phyloP scores from a whole-genome alignment of 2,797 vertebrate genomes.

The Cirrhinus mrigala region DNA sequence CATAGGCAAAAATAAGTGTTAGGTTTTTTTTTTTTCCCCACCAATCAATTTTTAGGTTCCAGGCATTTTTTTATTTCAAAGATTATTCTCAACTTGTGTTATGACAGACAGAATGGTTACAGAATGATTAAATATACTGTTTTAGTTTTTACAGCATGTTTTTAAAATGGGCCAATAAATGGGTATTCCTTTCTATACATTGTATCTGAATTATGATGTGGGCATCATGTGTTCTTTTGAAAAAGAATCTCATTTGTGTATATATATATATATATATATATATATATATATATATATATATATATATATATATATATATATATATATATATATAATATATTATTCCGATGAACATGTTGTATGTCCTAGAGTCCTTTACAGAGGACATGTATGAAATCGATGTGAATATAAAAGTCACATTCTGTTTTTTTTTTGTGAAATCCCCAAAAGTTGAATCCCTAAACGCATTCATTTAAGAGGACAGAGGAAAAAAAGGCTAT shows the following conservation, averaged over 20 bases:
- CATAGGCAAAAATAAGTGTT: too few relatives aligned
- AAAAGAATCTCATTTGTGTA: too few relatives aligned
- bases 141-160: neutral
- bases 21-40: too few relatives aligned
- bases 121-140: neutral
- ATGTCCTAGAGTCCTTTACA: too few relatives aligned
- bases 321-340: too few relatives aligned
- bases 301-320: too few relatives aligned
- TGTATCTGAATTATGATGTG: too few relatives aligned
- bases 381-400: neutral
- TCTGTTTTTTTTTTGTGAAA: neutral
- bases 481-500: neutral
- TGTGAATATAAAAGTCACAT: neutral
- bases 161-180: neutral
- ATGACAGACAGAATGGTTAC: neutral
- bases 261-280: neutral
- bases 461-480: neutral
- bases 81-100: neutral
- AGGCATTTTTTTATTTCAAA: neutral
- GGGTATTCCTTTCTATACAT: neutral
- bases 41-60: neutral
- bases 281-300: too few relatives aligned
- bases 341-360: neutral
- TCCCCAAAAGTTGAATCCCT: neutral
- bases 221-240: too few relatives aligned